Evolutionary conservation across 2,113 vertebrate genomes (phyloP).

Genomic region (Rattus rattus): DNA sequence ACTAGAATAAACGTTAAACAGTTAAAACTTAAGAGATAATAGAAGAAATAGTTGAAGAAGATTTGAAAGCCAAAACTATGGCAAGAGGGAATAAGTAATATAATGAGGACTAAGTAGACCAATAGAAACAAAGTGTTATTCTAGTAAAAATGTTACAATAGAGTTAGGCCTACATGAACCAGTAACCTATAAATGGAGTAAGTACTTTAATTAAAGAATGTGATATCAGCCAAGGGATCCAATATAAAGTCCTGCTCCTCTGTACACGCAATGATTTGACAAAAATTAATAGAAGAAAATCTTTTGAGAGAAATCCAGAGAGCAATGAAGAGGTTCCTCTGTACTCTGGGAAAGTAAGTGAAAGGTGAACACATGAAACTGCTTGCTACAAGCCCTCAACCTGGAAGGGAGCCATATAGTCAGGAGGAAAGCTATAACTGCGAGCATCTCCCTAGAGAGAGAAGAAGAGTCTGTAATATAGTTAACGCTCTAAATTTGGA

Average conservation of each 20-base stretch:
- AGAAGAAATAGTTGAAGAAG: not conserved
- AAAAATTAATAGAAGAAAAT: not conserved
- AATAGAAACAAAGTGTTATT: not conserved
- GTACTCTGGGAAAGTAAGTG: not conserved
- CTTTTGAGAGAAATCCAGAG: not conserved
- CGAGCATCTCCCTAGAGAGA: not conserved
- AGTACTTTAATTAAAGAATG: not conserved
- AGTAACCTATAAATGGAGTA: not conserved
- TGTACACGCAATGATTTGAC: not conserved
- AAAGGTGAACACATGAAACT: not conserved
- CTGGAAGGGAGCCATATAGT: not conserved
- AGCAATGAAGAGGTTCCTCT: not conserved
- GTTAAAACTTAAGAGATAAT: not conserved
- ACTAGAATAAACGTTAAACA: not conserved
- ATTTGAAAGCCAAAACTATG: not conserved
- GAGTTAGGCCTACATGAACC: not conserved
- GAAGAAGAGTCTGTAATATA: not conserved
- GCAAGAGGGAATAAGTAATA: not conserved
- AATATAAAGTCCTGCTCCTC: not conserved
- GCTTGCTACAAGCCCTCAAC: not conserved
- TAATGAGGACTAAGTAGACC: not conserved
- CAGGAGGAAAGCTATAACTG: not conserved
- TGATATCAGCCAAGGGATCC: not conserved
- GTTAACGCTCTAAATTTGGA: not conserved
- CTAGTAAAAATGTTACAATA: not conserved